Evolutionary conservation across 2,888 invertebrate genomes (phyloP).

Genomic region (Sepioteuthis lessoniana): DNA sequence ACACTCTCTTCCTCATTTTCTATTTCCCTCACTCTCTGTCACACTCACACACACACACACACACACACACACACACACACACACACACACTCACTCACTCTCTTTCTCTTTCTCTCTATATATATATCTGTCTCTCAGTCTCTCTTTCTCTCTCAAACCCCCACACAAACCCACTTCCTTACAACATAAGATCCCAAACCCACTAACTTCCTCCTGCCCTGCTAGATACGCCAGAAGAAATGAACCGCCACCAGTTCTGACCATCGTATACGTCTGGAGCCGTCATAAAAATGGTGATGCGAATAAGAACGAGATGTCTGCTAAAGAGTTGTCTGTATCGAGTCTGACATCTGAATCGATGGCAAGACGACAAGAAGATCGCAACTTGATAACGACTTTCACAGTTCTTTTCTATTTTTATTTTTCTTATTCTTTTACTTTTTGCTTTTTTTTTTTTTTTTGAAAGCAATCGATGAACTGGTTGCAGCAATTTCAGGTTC

Average conservation of each 20-base stretch:
- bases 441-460: not conserved
- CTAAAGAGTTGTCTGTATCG: constrained; percentile 2
- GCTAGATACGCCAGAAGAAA: not conserved
- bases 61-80: too few relatives aligned
- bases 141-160: not conserved
- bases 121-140: too few relatives aligned
- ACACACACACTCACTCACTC: not conserved
- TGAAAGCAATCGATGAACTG: not conserved
- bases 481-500: not conserved
- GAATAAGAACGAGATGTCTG: constrained; percentile 16
- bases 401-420: too few relatives aligned
- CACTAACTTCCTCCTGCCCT: not conserved
- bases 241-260: not conserved
- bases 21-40: too few relatives aligned
- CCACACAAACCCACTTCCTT: not conserved
- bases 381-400: not conserved
- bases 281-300: not conserved
- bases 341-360: constrained; percentile 10
- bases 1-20: too few relatives aligned
- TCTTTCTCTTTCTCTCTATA: not conserved
- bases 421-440: too few relatives aligned
- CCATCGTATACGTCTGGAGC: not conserved
- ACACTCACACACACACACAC: too few relatives aligned
- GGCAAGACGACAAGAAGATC: not conserved
- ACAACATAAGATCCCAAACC: not conserved